Base-by-base conservation (phyloP, 1,140 invertebrate genomes). In the Prorops nasuta region DNA sequence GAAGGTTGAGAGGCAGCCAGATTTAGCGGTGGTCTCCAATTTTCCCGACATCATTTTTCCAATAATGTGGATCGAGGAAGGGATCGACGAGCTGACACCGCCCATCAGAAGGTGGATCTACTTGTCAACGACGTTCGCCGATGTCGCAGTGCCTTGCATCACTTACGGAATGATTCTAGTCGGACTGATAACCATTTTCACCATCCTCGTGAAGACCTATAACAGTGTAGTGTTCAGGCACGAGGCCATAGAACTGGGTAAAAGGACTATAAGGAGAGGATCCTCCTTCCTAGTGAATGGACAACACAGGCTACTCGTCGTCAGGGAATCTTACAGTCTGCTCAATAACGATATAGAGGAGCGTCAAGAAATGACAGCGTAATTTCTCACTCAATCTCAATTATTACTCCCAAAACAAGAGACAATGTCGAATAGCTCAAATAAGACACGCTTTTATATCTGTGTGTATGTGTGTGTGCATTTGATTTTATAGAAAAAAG, bases 61-160 rank as follows among this genome's bases (percentile, higher is more conserved):
- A 0, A 83, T 93, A 22, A 89, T 93, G 83, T 93, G 91, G 91
- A 51, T 92, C 1, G 89, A 93, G 77, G 90, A 92, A 83, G 91
- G 91, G 35, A 83, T 92, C n/a, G 85, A 87, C 14, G 88, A 91
- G 44, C 58, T 94, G 1, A 84, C 89, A 2, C 86, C 87, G 0
- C 68, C 84, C 15, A 90, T 92, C 20, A 81, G 83, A 56, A 78
- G 86, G 17, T 90, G 86, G 86, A 80, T 91, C 2, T 92, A 87
- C 64, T 58, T 91, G 9, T 85, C 86, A 16, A 91, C 89, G 4
- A 87, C 87, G 0, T 83, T 91, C 53, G 83, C 83, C 2, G 86
- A 88, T 6, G 69, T 84, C 10, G 81, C 84, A 8, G 84, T 81
- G 20, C 88, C 88, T 1, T 63, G 86, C 9, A 70, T 88, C 37